Evolutionary conservation across 2,888 invertebrate genomes (phyloP).

Genomic region (Cyclophora albipunctata): DNA sequence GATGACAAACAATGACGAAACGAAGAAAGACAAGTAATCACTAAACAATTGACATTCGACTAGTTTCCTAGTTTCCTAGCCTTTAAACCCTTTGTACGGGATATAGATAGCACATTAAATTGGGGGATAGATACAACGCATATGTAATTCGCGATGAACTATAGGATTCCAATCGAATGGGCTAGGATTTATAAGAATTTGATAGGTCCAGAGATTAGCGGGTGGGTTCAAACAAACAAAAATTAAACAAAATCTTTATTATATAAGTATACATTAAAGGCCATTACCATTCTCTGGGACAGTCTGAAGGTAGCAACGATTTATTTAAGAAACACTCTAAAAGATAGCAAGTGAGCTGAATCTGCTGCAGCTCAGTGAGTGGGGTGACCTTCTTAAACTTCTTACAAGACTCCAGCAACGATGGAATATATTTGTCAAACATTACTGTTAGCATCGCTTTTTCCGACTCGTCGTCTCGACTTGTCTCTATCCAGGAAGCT

Average conservation of each 20-base stretch:
- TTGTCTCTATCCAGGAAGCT: constrained; percentile 90
- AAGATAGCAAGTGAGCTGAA: constrained; percentile 90
- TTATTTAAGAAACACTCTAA: constrained; percentile 89
- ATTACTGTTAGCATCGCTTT: constrained; percentile 88
- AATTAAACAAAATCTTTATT: no score
- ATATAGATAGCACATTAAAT: no score
- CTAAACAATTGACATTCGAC: no score
- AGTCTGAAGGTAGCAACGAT: constrained; percentile 87
- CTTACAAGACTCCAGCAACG: constrained; percentile 83
- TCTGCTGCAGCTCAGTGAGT: constrained; percentile 90
- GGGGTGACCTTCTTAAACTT: constrained; percentile 94
- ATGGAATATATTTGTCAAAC: constrained; percentile 95
- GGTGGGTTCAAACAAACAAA: no score
- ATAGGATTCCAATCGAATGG: no score
- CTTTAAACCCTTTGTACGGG: no score
- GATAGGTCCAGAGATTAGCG: no score
- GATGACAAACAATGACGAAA: not conserved
- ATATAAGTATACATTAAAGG: no score
- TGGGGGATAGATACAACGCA: no score
- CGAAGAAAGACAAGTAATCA: not conserved
- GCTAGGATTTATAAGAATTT: no score
- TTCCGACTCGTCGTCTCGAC: constrained; percentile 81
- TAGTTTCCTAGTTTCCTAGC: no score
- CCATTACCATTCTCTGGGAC: constrained; percentile 89
- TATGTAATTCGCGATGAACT: no score